Evolutionary conservation across 2,797 vertebrate species (phyloP).

Genomic region (Acipenser ruthenus): DNA sequence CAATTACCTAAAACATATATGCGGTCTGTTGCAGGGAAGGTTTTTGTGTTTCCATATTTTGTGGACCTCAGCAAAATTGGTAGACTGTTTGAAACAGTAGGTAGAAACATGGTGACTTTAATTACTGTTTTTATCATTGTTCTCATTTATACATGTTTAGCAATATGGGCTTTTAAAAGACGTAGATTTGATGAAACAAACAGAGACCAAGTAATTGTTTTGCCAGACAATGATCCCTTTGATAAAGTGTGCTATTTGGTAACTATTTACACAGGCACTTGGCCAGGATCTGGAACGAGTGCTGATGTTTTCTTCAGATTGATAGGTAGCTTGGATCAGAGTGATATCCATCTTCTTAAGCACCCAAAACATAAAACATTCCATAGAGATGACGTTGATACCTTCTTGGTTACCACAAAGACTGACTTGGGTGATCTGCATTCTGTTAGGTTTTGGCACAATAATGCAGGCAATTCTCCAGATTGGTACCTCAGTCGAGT

Average conservation of each 20-base stretch:
- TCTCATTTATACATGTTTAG: conserved; percentile 23
- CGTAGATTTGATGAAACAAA: conserved; percentile 35
- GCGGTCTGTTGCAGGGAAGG: conserved; percentile 40
- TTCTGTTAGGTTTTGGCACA: conserved; percentile 47
- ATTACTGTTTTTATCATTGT: conserved; percentile 38
- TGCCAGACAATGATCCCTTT: conserved; percentile 49
- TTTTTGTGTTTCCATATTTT: conserved; percentile 38
- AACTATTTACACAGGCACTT: conserved; percentile 54
- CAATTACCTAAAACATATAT: conserved; percentile 2
- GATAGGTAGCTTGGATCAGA: conserved; percentile 16
- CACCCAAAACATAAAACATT: conserved; percentile 33
- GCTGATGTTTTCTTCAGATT: conserved; percentile 49
- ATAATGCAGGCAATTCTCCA: conserved; percentile 28
- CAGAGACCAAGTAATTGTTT: conserved; percentile 27
- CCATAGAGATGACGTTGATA: conserved; percentile 31
- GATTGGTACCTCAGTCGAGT: conserved; percentile 54
- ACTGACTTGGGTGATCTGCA: conserved; percentile 43
- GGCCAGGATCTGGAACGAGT: conserved; percentile 40
- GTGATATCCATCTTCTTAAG: conserved; percentile 36
- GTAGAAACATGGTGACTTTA: conserved; percentile 38
- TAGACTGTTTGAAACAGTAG: conserved; percentile 20
- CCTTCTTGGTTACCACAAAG: conserved; percentile 44
- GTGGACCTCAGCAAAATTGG: conserved; percentile 28
- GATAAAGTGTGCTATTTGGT: conserved; percentile 43
- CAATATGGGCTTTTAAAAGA: conserved; percentile 41